Base-by-base conservation (phyloP, 1,140 invertebrate species). In the Scaptodrosophila lebanonensis region DNA sequence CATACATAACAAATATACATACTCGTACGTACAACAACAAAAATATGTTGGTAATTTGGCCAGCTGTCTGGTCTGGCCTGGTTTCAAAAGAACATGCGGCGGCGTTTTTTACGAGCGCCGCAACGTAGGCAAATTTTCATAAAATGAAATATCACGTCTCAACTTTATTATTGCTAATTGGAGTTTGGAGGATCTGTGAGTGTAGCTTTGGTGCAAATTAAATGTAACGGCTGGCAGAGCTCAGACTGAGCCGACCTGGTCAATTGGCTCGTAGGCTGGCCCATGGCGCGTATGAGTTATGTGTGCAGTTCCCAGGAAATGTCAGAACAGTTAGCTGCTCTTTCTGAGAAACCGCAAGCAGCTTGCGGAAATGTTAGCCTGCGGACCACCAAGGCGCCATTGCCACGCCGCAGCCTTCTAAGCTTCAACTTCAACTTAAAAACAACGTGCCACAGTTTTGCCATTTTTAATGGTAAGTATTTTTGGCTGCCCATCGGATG, bases 121-220 rank as follows among this genome's bases (percentile, higher is more conserved):
- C 8, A 12, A 58, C 58, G 76, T 82, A 82, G 75, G 75, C 75
- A 82, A 82, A 82, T 82, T 82, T 82, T 56, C 56, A 51, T 47
- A 56, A 82, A 82, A 82, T 82, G 79, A 82, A 82, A 83, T 82
- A 82, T 82, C 75, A 82, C 75, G 75, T 83, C 76, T 82, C 75
- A 83, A 64, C 75, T 82, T 82, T 82, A 82, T 82, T 82, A 82
- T 83, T 79, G 76, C 75, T 82, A 82, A 82, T 82, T 82, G 75
- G 75, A 44, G 32, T 39, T 13, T 15, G 6, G n/a, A 17, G 36
- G 8, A 16, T 38, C n/a, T 18, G 32, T n/a, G n/a, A n/a, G n/a
- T n/a, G n/a, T n/a, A n/a, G n/a, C n/a, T n/a, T n/a, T n/a, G n/a
- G n/a, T n/a, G n/a, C n/a, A n/a, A n/a, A n/a, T n/a, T n/a, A n/a